Conservation (phyloP, 2,113 vertebrate species). For the Heterocephalus glaber region DNA sequence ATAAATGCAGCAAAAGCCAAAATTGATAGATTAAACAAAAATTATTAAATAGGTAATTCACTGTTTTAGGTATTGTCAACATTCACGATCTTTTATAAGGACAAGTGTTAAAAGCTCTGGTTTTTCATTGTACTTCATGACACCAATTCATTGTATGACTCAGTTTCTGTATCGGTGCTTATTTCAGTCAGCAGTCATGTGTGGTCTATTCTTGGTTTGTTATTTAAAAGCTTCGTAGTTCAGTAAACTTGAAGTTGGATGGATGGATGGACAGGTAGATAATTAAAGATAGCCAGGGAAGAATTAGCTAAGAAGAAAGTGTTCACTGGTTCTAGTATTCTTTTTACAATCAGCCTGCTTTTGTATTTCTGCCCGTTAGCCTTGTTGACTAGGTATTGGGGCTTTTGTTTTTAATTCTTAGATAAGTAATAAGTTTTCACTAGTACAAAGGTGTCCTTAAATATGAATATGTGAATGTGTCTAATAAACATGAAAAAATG, state of each 20-base stretch:
- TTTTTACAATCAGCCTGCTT: background rate
- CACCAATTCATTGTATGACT: background rate
- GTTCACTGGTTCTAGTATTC: background rate
- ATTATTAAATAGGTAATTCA: background rate
- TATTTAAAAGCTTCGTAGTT: background rate
- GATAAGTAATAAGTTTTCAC: conserved; percentile 28
- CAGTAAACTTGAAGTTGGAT: background rate
- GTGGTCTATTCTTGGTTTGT: background rate
- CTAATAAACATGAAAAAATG: conserved; percentile 23
- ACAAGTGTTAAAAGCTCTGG: background rate
- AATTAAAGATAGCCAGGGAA: background rate
- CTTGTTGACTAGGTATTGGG: background rate
- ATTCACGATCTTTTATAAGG: conserved; percentile 24
- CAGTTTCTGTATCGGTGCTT: background rate
- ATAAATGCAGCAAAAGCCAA: background rate
- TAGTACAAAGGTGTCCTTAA: background rate
- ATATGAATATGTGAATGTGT: background rate
- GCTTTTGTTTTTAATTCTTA: conserved; percentile 33
- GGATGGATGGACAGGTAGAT: background rate
- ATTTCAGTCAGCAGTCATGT: background rate
- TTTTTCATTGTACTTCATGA: conserved; percentile 33
- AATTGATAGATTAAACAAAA: conserved; percentile 23
- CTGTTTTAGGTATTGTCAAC: conserved; percentile 30
- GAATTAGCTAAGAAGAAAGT: conserved; percentile 32
- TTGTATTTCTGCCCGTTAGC: conserved; percentile 27